Conservation (phyloP, 2,797 vertebrate species). For the Gorsachius magnificus region DNA sequence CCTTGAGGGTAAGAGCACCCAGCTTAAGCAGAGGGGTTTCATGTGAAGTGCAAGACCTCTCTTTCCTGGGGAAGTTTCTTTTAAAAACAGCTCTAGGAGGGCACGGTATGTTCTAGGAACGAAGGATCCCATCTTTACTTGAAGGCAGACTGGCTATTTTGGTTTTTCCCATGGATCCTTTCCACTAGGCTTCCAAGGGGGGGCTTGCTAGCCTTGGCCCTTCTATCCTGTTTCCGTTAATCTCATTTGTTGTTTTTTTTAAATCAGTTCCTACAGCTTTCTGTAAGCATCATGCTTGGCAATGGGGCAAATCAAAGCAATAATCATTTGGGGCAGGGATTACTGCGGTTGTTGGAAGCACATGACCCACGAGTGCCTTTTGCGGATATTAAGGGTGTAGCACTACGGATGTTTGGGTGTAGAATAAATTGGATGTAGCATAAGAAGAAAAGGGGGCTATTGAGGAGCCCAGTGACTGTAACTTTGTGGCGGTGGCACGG, state of each 20-base stretch:
- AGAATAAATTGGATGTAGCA: background rate
- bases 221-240: background rate
- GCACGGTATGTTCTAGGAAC: background rate
- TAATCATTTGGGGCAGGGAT: background rate
- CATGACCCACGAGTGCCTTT: background rate
- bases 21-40: background rate
- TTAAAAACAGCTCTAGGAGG: background rate
- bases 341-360: background rate
- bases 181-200: background rate
- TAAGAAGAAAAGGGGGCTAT: background rate
- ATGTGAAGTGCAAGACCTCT: background rate
- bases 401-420: accelerated
- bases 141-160: background rate
- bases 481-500: background rate
- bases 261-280: background rate
- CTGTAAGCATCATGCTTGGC: background rate
- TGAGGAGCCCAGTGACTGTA: background rate
- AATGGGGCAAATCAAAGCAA: background rate
- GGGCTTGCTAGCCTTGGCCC: background rate
- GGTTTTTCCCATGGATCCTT: background rate
- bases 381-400: background rate
- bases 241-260: no score
- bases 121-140: background rate
- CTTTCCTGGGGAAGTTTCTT: background rate
- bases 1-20: background rate